A percentile compares a stretch with the other conserved stretches of the same genome.
Evolutionary conservation across 2,797 vertebrate species (phyloP).

Genomic region (Spinibarbus caldwelli): DNA sequence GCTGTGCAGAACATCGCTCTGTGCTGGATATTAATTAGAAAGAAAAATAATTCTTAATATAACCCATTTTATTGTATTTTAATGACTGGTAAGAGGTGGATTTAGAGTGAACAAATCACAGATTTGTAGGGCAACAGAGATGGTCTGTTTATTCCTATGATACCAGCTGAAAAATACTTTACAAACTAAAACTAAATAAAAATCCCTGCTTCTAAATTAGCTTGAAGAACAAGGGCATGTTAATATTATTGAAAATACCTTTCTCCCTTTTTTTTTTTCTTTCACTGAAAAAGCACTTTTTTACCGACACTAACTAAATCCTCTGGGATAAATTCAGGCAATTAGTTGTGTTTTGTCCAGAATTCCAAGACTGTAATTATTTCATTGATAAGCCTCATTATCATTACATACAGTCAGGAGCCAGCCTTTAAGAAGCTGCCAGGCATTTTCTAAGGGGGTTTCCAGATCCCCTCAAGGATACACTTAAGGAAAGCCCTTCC

Average conservation of each 20-base stretch:
- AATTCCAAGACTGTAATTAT: conserved; percentile 65
- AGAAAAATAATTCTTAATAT: background rate
- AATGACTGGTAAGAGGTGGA: background rate
- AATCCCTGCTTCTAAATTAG: background rate
- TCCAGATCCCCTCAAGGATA: conserved; percentile 48
- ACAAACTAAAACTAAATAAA: background rate
- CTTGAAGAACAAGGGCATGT: background rate
- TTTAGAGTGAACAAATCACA: background rate
- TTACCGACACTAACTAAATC: conserved; percentile 51
- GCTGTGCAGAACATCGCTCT: too few relatives aligned
- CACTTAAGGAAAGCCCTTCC: conserved; percentile 1
- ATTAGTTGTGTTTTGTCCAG: conserved; percentile 64
- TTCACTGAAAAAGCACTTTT: conserved; percentile 54
- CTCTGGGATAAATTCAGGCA: conserved; percentile 58
- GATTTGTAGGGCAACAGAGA: background rate
- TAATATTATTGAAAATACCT: background rate
- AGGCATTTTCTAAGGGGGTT: conserved; percentile 34
- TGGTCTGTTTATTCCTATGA: background rate
- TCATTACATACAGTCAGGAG: conserved; percentile 24
- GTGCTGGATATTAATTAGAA: too few relatives aligned
- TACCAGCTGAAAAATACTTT: background rate
- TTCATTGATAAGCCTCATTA: conserved; percentile 65
- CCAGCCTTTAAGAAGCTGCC: conserved; percentile 10
- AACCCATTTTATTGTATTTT: background rate
- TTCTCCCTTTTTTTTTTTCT: conserved; percentile 49